Conservation (phyloP, 2,888 invertebrate genomes). For the Sinodicranocentrus sp. region DNA sequence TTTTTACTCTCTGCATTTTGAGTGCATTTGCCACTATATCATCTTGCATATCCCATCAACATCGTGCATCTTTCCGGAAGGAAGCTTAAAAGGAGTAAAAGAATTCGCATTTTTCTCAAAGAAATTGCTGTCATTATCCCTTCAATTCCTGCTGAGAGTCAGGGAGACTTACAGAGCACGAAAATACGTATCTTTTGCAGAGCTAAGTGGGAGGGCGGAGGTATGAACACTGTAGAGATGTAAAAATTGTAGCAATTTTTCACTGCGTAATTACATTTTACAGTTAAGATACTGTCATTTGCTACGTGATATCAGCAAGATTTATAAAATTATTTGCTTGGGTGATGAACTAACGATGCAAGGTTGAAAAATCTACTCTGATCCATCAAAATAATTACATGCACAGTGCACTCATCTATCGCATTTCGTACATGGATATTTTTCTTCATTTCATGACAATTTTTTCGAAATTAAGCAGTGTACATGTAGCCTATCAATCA, state of each 20-base stretch:
- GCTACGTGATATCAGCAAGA: constrained; percentile 7
- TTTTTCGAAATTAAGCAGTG: no score
- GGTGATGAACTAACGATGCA: constrained; percentile 29
- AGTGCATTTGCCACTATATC: not conserved
- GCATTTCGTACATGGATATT: no score
- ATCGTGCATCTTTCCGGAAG: constrained; percentile 11
- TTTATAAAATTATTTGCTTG: not conserved
- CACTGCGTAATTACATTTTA: constrained; percentile 26
- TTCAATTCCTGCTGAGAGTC: constrained; percentile 8
- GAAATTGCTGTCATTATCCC: constrained; percentile 6
- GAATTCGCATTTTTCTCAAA: not conserved
- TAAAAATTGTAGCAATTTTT: constrained; percentile 30
- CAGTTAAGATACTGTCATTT: constrained; percentile 24
- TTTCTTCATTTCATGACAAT: no score
- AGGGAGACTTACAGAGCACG: no score
- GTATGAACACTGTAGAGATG: not conserved
- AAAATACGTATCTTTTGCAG: no score
- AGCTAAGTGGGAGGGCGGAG: not conserved
- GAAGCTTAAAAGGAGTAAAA: not conserved
- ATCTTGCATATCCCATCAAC: not conserved
- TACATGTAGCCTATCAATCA: not conserved
- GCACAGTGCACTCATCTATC: not conserved
- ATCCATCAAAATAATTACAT: constrained; percentile 2
- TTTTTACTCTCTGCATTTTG: not conserved
- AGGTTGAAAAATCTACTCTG: constrained; percentile 3